Evolutionary conservation across 2,888 invertebrate genomes (phyloP), one percentile per base, ranked within the genome.

Genomic region (Torymus aiolomorphi): DNA sequence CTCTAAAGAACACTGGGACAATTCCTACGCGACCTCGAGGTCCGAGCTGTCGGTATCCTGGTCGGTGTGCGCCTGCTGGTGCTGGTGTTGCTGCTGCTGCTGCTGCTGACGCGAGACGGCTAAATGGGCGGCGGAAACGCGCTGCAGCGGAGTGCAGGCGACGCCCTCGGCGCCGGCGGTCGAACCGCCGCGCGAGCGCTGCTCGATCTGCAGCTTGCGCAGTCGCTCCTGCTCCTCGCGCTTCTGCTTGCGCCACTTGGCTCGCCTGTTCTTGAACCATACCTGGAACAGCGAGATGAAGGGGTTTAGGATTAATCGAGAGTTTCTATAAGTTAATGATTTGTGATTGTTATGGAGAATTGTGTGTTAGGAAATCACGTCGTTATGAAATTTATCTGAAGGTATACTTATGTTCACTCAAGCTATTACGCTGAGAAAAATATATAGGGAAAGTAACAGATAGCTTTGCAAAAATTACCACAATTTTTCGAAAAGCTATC

Each of bases 201-300:
- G 93, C 89, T 96, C 96, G 90, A 96, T 95, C 88, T 96, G 96
- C 82, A 96, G 90, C 91, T 96, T 96, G 80, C 96, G 93, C 85
- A 96, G 91, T 80, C 96, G 92, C 91, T 96, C 95, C 91, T 96
- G 95, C 89, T 96, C 95, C 89, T 95, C 98, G 2, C 97, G 94
- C 90, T 97, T 97, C 90, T 97, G 97, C 88, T 98, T 98, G 84
- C 98, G 94, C 97, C 97, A 98, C 92, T 98, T 98, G 85, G 98
- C 98, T 57, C 98, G 93, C 20, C 98, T 94, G 90, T 98, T 98
- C 91, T 98, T 98, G 91, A 98, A 98, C 98, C 98, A 98, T 13
- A 98, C 98, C 98, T 98, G 92, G 14, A 92, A 92, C 87, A 16
- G 51, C 2, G 49, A 57, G 18, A 52, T 52, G 52, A 18, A 2